Percentiles rank a stretch among this genome's conserved stretches.
phyloP scores from a whole-genome alignment of 2,113 vertebrate species.

The Hipposideros armiger region DNA sequence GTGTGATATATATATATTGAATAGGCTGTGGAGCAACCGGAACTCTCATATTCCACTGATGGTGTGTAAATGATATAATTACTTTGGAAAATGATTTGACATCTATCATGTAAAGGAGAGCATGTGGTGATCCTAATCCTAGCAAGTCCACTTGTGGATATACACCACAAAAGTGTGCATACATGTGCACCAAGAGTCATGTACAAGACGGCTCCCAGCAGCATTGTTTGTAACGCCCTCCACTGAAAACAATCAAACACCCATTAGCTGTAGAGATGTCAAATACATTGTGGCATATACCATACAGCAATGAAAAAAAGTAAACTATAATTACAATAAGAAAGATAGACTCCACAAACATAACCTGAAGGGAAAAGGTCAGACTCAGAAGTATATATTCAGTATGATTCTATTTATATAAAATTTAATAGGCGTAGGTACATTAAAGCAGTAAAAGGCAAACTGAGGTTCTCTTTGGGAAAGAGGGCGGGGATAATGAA shows the following conservation, averaged over 20 bases:
- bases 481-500: neutral
- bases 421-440: neutral
- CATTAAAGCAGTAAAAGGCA: neutral
- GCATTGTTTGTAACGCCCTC: neutral
- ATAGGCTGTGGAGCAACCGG: constrained; percentile 54
- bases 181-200: neutral
- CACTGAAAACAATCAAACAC: neutral
- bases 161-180: neutral
- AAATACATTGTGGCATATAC: neutral
- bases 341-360: neutral
- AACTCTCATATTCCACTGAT: constrained; percentile 56
- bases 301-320: neutral
- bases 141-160: neutral
- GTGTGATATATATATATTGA: constrained; percentile 71
- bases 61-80: constrained; percentile 35
- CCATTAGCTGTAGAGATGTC: neutral
- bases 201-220: neutral
- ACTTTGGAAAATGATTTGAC: constrained; percentile 45
- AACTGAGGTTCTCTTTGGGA: neutral
- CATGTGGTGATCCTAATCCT: neutral
- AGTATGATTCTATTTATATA: neutral
- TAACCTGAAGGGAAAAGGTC: neutral
- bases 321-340: neutral
- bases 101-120: neutral
- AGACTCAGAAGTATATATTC: neutral